Evolutionary conservation across 2,888 invertebrate genomes (phyloP), one percentile per base, ranked within the genome.

Genomic region (Salticus scenicus): DNA sequence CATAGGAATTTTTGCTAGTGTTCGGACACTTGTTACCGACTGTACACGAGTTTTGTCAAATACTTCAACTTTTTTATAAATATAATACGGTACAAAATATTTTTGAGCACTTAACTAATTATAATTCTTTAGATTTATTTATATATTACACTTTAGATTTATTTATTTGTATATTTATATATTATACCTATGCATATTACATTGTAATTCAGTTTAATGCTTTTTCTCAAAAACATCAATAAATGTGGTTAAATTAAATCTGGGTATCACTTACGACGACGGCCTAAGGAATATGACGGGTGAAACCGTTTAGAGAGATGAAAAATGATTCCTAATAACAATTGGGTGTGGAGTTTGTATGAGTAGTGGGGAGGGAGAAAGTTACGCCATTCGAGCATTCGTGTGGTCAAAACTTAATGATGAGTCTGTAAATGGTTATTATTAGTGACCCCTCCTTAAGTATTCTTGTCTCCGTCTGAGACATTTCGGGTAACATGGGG

Each of bases 351-450:
- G 70, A 75, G 75, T 82, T 82, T 81, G 69, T 74, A 81, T 74
- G 51, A 69, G 57, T 57, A 37, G 47, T 33, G 42, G 78, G 33
- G 70, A n/a, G n/a, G n/a, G n/a, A n/a, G 70, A 12, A 57, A 2
- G 57, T 57, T 57, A 57, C 57, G 57, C 20, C 57, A 57, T 57
- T 24, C 24, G 24, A 57, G 57, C 73, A 83, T 83, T 83, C 77
- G 83, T 83, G 83, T 83, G 83, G 83, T 83, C 83, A 83, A 51
- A n/a, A 67, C 77, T 77, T 83, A 83, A 83, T 83, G 83, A 83
- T 77, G 47, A 24, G 10, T 20, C 24, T 57, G 1, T 57, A n/a
- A 57, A 57, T 57, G 57, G 24, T 57, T 57, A 57, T 57, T 20
- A 57, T 57, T 24, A 57, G 57, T 5, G 24, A 20, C 57, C 57